Conservation (phyloP, 2,797 vertebrate genomes). For the Dromococcyx pavoninus region DNA sequence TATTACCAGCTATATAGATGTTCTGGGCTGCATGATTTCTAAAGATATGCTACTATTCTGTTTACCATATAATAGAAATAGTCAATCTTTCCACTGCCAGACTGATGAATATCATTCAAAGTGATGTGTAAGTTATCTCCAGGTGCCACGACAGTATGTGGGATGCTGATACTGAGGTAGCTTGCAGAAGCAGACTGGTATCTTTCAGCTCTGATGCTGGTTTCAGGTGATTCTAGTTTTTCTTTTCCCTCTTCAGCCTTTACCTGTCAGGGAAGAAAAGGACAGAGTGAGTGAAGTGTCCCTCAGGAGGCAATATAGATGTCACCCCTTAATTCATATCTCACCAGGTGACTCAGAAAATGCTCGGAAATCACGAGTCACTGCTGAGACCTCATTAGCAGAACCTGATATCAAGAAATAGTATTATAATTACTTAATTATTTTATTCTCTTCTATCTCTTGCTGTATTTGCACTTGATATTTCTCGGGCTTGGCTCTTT, state of each 20-base stretch:
- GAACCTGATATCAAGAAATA: neutral
- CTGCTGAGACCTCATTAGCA: neutral
- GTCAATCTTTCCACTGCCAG: slow-evolving; percentile 30
- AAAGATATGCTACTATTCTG: neutral
- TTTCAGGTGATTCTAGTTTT: slow-evolving; percentile 46
- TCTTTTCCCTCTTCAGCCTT: slow-evolving; percentile 62
- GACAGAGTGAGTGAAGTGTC: neutral
- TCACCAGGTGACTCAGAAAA: neutral
- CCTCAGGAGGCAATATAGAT: neutral
- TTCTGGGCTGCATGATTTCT: neutral
- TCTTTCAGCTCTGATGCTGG: slow-evolving; percentile 22
- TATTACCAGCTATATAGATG: neutral
- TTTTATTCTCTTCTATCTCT: neutral
- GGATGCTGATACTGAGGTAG: slow-evolving; percentile 74
- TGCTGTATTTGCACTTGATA: neutral
- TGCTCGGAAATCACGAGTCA: neutral
- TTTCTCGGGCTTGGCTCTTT: neutral
- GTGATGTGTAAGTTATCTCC: slow-evolving; percentile 55
- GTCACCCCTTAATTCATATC: neutral
- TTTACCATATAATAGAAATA: slow-evolving; percentile 78
- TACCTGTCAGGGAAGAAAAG: slow-evolving; percentile 48
- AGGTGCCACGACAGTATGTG: slow-evolving; percentile 32
- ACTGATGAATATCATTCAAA: slow-evolving; percentile 56
- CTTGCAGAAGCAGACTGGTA: slow-evolving; percentile 5
- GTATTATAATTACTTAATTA: neutral